Evolutionary conservation across 2,797 vertebrate genomes (phyloP), one percentile per base, ranked within the genome.

Genomic region (Trichosurus vulpecula): DNA sequence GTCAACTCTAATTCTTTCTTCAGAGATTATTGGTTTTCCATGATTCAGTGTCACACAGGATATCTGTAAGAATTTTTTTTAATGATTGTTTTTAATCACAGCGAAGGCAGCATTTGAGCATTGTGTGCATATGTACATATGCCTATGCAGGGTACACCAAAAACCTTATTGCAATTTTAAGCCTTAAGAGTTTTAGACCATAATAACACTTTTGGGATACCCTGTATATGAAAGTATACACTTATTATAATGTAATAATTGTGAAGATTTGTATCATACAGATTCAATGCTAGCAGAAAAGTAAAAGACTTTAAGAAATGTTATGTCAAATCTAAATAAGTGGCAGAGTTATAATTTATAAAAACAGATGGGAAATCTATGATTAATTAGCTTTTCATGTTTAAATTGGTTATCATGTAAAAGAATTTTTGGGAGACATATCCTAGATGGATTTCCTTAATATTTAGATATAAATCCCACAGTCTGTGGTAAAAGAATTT

Each of bases 301-400:
- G 54, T 54, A 90, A 94, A 53, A 93, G 14, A 93, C n/a, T 57
- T 57, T 90, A 91, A 92, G 51, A 47, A 41, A 58, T 29, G 56
- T 27, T 56, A 13, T 94, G 14, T 81, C 54, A 92, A 90, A 61
- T 61, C 30, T 61, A 61, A 35, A 61, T 95, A 94, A 95, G 31
- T 25, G 89, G 81, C 92, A 61, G 93, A 90, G 93, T 53, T 94
- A 87, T 93, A 93, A 93, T 91, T 66, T 95, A 92, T 5, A 94
- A 74, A 94, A 81, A 30, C 52, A 66, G 29, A 74, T 94, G 22
- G 16, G 55, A 61, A 61, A 61, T 31, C 12, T 61, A 31, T 61
- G 58, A 31, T 61, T 58, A 58, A 58, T 58, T 61, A 35, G 3
- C 58, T 13, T 61, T 61, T 61, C 31, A 61, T 31, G 35, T 61